These are phyloP conservation scores for Hermetia illucens DNA, from an alignment of 1,140 invertebrate genomes.

Conservation along the genomic window DNA sequence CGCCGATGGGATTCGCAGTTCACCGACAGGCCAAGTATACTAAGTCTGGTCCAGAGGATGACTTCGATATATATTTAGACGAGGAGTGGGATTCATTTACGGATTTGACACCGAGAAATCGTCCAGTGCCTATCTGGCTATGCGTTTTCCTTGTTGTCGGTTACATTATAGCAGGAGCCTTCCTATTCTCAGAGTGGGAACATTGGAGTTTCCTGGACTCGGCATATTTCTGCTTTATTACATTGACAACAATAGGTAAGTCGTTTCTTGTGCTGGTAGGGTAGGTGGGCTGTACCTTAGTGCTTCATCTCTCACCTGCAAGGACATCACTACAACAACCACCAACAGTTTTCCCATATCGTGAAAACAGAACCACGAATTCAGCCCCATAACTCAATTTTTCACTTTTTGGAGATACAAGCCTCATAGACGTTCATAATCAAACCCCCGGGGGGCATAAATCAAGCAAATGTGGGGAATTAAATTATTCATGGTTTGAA, in stretches of 20 bases:
- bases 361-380: no score
- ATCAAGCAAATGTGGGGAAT: no score
- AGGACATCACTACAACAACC: no score
- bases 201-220: slow-evolving; percentile 80
- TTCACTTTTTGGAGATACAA: no score
- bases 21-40: slow-evolving; percentile 33
- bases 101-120: slow-evolving; percentile 22
- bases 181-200: slow-evolving; percentile 75
- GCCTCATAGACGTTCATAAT: no score
- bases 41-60: slow-evolving; percentile 20
- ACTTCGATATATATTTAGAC: slow-evolving; percentile 35
- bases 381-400: no score
- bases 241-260: slow-evolving; percentile 76
- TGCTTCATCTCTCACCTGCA: no score
- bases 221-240: slow-evolving; percentile 93
- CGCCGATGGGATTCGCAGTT: slow-evolving; percentile 48
- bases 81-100: slow-evolving; percentile 33
- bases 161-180: slow-evolving; percentile 78
- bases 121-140: slow-evolving; percentile 79
- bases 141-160: slow-evolving; percentile 78
- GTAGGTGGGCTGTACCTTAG: no score
- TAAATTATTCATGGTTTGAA: no score
- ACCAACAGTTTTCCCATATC: no score
- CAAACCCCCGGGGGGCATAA: no score
- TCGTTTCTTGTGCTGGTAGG: no score